Percentiles rank a stretch among this genome's conserved stretches.
phyloP scores from a whole-genome alignment of 2,888 invertebrate genomes.

The Cantharis rufa region DNA sequence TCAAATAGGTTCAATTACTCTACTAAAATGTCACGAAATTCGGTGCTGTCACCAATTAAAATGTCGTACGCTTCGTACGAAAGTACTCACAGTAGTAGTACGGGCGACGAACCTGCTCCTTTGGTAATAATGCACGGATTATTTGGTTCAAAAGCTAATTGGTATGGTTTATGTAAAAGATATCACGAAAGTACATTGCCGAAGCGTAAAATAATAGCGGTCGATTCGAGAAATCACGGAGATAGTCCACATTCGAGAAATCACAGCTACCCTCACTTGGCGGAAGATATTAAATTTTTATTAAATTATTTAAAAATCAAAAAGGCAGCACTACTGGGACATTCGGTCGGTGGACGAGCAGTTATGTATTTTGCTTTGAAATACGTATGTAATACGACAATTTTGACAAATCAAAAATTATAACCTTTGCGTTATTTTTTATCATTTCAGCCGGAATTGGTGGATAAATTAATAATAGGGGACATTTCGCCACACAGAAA shows the following conservation, averaged over 20 bases:
- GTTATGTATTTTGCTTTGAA: constrained; percentile 83
- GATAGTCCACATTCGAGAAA: constrained; percentile 81
- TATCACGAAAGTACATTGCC: constrained; percentile 66
- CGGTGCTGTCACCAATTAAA: constrained; percentile 58
- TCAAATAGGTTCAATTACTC: background rate
- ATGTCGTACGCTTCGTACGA: constrained; percentile 73
- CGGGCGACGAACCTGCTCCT: constrained; percentile 57
- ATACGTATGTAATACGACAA: constrained; percentile 62
- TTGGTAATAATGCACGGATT: constrained; percentile 85
- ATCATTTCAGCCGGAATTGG: constrained; percentile 56
- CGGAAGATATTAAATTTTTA: constrained; percentile 71
- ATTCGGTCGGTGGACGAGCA: constrained; percentile 95
- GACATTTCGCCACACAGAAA: constrained; percentile 72
- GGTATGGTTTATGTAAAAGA: constrained; percentile 78
- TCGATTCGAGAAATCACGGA: constrained; percentile 95
- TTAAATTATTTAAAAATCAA: constrained; percentile 66
- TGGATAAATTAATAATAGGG: constrained; percentile 70
- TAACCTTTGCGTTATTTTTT: background rate
- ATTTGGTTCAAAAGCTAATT: constrained; percentile 85
- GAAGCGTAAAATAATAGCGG: constrained; percentile 73
- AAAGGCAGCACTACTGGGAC: constrained; percentile 77
- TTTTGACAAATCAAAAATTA: constrained; percentile 26
- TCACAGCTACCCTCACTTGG: constrained; percentile 76
- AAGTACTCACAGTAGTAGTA: constrained; percentile 45
- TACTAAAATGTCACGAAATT: background rate